Conservation (phyloP, 2,888 invertebrate species). For the Drosophila anomelani region DNA sequence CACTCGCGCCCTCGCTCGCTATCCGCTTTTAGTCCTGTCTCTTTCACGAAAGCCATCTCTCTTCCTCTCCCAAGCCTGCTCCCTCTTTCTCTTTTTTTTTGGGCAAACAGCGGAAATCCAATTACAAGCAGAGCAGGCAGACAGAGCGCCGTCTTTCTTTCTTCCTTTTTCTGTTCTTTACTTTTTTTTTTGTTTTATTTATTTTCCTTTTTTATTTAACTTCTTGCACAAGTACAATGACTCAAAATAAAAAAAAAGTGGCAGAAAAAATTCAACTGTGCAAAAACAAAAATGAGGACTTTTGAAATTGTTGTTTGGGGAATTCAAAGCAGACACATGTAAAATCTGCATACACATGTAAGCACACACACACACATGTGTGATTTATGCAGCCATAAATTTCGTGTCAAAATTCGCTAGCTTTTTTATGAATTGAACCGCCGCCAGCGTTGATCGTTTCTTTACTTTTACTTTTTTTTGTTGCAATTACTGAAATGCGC, state of each 20-base stretch:
- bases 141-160: conserved; percentile 60
- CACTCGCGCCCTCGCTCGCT: background rate
- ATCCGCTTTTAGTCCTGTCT: background rate
- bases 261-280: conserved; percentile 5
- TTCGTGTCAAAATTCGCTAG: conserved; percentile 33
- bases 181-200: conserved; percentile 5
- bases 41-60: conserved; percentile 1
- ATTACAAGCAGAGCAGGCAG: conserved; percentile 68
- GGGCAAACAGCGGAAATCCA: conserved; percentile 75
- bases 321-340: conserved; percentile 37
- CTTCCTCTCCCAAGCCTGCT: background rate
- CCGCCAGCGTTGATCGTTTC: conserved; percentile 1
- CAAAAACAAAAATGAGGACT: conserved; percentile 19
- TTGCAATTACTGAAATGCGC: conserved; percentile 6
- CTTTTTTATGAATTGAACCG: conserved; percentile 27
- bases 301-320: conserved; percentile 32
- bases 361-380: conserved; percentile 32
- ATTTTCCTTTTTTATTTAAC: conserved; percentile 15
- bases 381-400: conserved; percentile 40
- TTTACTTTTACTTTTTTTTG: too few species aligned
- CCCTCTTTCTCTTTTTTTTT: conserved; percentile 37
- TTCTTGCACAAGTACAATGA: conserved; percentile 30
- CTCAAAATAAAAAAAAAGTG: conserved; percentile 12
- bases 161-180: conserved; percentile 1
- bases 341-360: conserved; percentile 42